Percentiles rank a stretch among this genome's conserved stretches.
phyloP scores from a whole-genome alignment of 2,797 vertebrate species.

The Microhierax caerulescens region DNA sequence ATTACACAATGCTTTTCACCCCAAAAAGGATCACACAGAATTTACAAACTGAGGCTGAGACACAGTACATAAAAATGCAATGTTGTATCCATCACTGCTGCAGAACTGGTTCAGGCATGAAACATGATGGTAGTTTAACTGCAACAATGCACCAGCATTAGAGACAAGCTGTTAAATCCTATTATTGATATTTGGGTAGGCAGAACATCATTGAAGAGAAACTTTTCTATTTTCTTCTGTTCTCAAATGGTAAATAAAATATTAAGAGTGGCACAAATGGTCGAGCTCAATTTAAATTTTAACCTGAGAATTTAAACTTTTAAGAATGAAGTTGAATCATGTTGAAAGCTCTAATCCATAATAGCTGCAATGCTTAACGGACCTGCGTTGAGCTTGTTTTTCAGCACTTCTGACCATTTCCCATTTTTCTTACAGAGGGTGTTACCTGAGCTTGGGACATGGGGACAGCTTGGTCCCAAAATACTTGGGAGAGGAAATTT shows the following conservation, averaged over 20 bases:
- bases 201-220: not conserved
- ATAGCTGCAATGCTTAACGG: not conserved
- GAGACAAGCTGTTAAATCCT: not conserved
- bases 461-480: not conserved
- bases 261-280: not conserved
- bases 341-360: not conserved
- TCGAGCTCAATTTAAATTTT: not conserved
- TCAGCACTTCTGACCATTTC: not conserved
- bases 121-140: not conserved
- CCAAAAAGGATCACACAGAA: not conserved
- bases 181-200: not conserved
- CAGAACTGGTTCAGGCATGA: not conserved
- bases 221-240: not conserved
- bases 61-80: not conserved
- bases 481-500: not conserved
- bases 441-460: not conserved
- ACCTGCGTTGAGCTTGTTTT: not conserved
- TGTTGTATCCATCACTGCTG: not conserved
- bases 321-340: not conserved
- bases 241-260: not conserved
- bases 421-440: not conserved
- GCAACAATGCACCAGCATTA: not conserved
- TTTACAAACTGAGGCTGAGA: not conserved
- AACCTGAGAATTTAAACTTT: not conserved
- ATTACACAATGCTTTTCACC: not conserved